phyloP scores from a whole-genome alignment of 1,140 invertebrate species.

The Semibalanus balanoides region DNA sequence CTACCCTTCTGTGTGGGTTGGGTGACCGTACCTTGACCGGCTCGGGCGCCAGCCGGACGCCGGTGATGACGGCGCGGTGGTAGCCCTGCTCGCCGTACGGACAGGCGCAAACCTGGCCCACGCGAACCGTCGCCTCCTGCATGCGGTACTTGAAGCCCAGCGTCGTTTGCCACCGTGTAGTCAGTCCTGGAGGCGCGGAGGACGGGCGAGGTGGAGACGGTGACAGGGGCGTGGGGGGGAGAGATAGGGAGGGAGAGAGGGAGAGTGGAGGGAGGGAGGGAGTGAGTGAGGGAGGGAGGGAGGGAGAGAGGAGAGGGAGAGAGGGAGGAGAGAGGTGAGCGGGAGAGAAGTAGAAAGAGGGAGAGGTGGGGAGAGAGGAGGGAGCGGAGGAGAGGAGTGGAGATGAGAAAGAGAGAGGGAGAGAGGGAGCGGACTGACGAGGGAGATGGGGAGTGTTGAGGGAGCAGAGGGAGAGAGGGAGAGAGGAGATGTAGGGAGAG shows the following conservation, averaged over 20 bases:
- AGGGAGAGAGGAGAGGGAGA: not conserved
- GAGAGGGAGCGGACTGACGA: no score
- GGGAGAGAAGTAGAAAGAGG: no score
- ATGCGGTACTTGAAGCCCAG: conserved; percentile 5
- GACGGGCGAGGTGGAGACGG: not conserved
- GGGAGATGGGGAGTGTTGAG: no score
- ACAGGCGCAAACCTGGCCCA: conserved; percentile 3
- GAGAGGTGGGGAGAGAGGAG: no score
- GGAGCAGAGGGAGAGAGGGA: no score
- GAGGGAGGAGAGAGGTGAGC: not conserved
- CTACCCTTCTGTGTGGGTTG: no score
- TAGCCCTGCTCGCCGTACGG: conserved; percentile 2
- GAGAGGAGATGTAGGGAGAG: no score
- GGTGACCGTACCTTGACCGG: not conserved
- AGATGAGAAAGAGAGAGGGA: no score
- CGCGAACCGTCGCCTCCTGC: not conserved
- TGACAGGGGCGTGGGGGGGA: not conserved
- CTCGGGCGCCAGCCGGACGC: not conserved
- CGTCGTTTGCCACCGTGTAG: not conserved
- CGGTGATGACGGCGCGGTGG: not conserved
- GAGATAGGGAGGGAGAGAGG: no score
- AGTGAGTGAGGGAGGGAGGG: not conserved
- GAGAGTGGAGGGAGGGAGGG: no score
- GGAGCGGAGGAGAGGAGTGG: no score
- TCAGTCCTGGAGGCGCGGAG: not conserved